Base-by-base conservation (phyloP, 2,888 invertebrate genomes). In the Coleophora deauratella region DNA sequence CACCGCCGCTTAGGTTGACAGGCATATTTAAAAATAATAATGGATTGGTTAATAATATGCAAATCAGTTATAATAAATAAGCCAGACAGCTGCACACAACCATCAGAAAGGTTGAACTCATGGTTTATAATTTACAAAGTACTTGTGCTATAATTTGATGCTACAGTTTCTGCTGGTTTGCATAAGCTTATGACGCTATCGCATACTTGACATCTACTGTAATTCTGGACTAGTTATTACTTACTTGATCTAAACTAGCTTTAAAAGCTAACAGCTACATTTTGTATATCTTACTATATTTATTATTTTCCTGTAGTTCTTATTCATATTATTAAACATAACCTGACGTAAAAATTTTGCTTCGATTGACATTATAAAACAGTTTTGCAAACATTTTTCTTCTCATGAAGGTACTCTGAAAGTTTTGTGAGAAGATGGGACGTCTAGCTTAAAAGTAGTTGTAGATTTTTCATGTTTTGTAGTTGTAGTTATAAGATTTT, bases 311-410 rank as follows among this genome's bases (percentile, higher is more conserved):
- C 71, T 71, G 74, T 81, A 81, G 80, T 70, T 54, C 62, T 66
- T 61, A 63, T 69, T 71, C 66, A 68, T 67, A 62, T 62, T 57
- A 61, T 57, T 57, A 56, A 50, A 56, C 55, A 54, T 31, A 33
- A 44, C 38, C 61, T 60, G 66, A 55, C 59, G 58, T 64, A 45
- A 60, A 62, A 59, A 66, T 71, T 71, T 72, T 76, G 78, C 78
- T 74, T 77, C 59, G 64, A 65, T 61, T 62, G 62, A 65, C 50
- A 53, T 69, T 58, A 60, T 57, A 63, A 62, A 80, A 85, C 84
- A 82, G 82, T 84, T 84, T 80, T 85, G 85, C 85, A 85, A 85
- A 85, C 85, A 85, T 81, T 84, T 84, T 85, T 84, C 82, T 84
- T 78, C 80, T 82, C 78, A 80, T 80, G 67, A 79, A 78, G 75